Percentiles rank a stretch among this genome's conserved stretches.
Conservation (phyloP, 1,140 invertebrate genomes). For the Heliconius eleuchia region DNA sequence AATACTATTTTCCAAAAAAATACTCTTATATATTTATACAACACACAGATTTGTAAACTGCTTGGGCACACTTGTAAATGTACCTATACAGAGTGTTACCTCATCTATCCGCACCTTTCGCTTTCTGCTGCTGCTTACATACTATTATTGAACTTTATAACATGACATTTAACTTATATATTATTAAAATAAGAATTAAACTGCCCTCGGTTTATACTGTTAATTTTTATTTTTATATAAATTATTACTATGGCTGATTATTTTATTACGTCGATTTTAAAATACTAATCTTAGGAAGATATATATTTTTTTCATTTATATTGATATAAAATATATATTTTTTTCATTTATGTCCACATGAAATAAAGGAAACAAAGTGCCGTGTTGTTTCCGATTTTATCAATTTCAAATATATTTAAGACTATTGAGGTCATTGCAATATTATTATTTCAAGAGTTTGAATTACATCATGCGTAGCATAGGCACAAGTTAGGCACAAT, state of each 20-base stretch:
- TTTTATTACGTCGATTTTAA: neutral
- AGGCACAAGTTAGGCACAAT: neutral
- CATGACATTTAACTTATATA: constrained; percentile 37
- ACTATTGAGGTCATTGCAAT: neutral
- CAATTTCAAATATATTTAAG: too few species aligned
- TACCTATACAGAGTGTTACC: constrained; percentile 33
- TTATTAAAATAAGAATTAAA: neutral
- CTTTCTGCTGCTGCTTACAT: constrained; percentile 33
- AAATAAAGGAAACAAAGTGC: too few species aligned
- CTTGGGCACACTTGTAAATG: constrained; percentile 25
- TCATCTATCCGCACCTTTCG: constrained; percentile 41
- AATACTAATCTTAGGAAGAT: neutral
- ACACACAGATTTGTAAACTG: constrained; percentile 22
- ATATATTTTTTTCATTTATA: neutral
- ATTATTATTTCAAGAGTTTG: neutral
- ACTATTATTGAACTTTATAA: constrained; percentile 43
- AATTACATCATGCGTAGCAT: neutral
- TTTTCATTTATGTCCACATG: too few species aligned
- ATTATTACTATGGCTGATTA: neutral
- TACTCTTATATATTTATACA: neutral
- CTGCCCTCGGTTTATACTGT: neutral
- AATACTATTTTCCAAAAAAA: neutral
- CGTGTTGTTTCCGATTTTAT: too few species aligned
- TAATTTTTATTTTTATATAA: neutral
- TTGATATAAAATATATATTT: too few species aligned